A percentile compares a stretch with the other conserved stretches of the same genome.
Conservation (phyloP, 2,113 vertebrate genomes). For the Myotis davidii region DNA sequence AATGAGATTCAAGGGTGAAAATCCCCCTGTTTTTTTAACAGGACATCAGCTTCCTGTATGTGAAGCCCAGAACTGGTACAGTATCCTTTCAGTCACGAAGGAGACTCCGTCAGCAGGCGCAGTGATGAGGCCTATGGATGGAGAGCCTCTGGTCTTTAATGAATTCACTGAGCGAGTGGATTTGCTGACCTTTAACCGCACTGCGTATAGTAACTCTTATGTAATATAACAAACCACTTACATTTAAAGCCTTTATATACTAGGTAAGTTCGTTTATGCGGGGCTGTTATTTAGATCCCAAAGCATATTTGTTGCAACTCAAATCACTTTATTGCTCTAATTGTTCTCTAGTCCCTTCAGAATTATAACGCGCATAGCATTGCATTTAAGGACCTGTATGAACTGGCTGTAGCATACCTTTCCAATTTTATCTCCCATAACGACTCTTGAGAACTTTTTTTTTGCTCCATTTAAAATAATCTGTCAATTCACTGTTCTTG, state of each 20-base stretch:
- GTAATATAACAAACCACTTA: not conserved
- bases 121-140: not conserved
- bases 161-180: not conserved
- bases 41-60: not conserved
- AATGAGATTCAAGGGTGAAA: not conserved
- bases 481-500: not conserved
- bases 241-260: not conserved
- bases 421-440: not conserved
- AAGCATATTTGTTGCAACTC: not conserved
- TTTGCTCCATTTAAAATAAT: not conserved
- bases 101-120: fast-evolving
- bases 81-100: not conserved
- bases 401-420: not conserved
- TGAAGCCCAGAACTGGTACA: not conserved
- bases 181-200: not conserved
- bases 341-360: not conserved
- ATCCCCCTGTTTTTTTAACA: not conserved
- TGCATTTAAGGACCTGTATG: not conserved
- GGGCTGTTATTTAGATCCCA: not conserved
- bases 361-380: not conserved
- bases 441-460: not conserved
- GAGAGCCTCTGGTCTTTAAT: not conserved
- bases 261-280: not conserved
- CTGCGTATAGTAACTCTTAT: not conserved
- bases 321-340: not conserved